Base-by-base conservation (phyloP, 2,113 vertebrate species). In the Neomonachus schauinslandi region DNA sequence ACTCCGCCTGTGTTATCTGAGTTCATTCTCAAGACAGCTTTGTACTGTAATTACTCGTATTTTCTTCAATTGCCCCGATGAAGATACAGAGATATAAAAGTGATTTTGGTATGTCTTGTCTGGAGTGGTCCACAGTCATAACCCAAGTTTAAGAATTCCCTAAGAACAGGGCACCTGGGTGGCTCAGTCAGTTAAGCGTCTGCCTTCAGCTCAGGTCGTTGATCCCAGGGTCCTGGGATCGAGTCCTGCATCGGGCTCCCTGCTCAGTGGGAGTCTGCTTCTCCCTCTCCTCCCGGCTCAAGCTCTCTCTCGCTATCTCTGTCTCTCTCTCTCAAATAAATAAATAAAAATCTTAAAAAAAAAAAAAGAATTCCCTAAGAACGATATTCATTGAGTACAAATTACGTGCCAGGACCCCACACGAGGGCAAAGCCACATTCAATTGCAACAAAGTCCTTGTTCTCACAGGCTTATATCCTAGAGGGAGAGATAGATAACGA, bases 401-500 rank as follows among this genome's bases (percentile, higher is more conserved):
- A 57, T 8, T 65, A 61, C 26, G 33, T 69, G 36, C 61, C 24
- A 94, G 11, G 63, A 72, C 28, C 83, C 22, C 39, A 13, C 21
- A 55, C 7, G 21, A 65, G 69, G n/a, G 15, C 61, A 94, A 91
- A 91, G 59, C 12, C 26, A 96, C 1, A 14, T 12, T 46, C 24
- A 61, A 36, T 55, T 95, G 59, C 85, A 49, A 81, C 13, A 92
- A 80, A 22, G 53, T 71, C 15, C 21, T 61, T 88, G 42, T 63
- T 92, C n/a, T 71, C 46, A 42, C 0, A 1, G 24, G 5, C 9
- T 72, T 81, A 42, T 65, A 63, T 67, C 59, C 33, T 16, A 51
- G 49, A 57, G 11, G 0, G 19, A 26, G 4, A 71, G 33, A 53
- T 0, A 33, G 61, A 57, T 1, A 28, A 10, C 5, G 26, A 83